These are phyloP conservation scores for Resseliella maxima DNA, from an alignment of 2,888 invertebrate species.

Conservation along the genomic window DNA sequence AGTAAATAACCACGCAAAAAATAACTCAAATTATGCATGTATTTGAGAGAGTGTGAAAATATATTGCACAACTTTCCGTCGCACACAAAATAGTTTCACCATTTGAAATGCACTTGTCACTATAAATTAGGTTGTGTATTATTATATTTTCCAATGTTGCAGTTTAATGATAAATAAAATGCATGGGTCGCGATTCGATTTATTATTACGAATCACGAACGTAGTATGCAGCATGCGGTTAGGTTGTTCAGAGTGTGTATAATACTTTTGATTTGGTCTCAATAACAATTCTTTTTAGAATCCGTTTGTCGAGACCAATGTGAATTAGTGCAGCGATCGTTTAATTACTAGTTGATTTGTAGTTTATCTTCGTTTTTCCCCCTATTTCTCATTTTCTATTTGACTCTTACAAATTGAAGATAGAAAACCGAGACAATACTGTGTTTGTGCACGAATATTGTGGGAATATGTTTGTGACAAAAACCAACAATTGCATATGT, in stretches of 20 bases:
- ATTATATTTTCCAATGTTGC: not conserved
- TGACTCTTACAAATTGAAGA: not conserved
- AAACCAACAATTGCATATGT: not conserved
- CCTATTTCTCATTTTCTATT: not conserved
- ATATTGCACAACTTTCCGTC: not conserved
- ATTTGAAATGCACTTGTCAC: slow-evolving; percentile 17
- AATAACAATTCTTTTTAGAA: not conserved
- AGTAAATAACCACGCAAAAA: too few relatives aligned
- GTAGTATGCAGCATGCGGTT: not conserved
- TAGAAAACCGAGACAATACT: too few relatives aligned
- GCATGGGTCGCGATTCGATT: not conserved
- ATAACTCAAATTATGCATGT: too few relatives aligned
- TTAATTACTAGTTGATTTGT: not conserved
- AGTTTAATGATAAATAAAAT: not conserved
- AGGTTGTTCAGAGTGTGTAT: not conserved
- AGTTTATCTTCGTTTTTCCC: not conserved
- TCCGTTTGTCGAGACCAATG: not conserved
- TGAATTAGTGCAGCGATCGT: not conserved
- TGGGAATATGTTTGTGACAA: slow-evolving; percentile 10
- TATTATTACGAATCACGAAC: slow-evolving; percentile 32
- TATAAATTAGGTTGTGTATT: not conserved
- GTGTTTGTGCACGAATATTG: too few relatives aligned
- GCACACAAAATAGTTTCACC: not conserved
- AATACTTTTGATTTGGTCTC: not conserved
- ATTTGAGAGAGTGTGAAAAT: not conserved